Evolutionary conservation across 1,140 invertebrate genomes (phyloP).

Genomic region (Drosophila pachea): DNA sequence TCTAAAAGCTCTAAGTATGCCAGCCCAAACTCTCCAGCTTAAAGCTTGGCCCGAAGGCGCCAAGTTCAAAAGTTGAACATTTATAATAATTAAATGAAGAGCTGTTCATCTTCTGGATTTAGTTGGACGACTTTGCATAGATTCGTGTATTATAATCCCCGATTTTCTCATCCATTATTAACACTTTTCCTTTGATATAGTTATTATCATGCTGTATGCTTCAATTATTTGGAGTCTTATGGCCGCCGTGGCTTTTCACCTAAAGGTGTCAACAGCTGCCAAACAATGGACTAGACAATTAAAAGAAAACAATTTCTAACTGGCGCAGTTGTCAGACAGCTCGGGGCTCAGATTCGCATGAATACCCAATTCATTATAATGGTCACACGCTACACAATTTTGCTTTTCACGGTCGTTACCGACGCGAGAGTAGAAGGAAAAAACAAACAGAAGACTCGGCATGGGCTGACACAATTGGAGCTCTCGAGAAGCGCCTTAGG

Average conservation of each 20-base stretch:
- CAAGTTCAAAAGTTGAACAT: too few relatives aligned
- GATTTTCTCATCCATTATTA: constrained; percentile 40
- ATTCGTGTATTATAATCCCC: constrained; percentile 2
- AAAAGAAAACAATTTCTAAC: constrained; percentile 54
- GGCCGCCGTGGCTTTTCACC: constrained; percentile 57
- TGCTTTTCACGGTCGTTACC: constrained; percentile 72
- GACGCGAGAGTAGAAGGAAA: constrained; percentile 29
- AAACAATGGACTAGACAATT: constrained; percentile 1
- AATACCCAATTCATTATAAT: constrained; percentile 76
- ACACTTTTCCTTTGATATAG: constrained; percentile 27
- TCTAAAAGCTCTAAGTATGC: too few relatives aligned
- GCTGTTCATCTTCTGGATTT: background rate
- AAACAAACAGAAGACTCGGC: constrained; percentile 5
- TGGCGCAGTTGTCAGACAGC: constrained; percentile 36
- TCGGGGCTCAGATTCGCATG: constrained; percentile 37
- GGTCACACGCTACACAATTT: constrained; percentile 69
- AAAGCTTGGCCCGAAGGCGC: too few relatives aligned
- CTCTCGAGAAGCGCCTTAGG: background rate
- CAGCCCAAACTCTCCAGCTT: too few relatives aligned
- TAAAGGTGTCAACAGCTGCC: constrained; percentile 67
- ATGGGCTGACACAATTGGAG: constrained; percentile 26
- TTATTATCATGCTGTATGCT: constrained; percentile 16
- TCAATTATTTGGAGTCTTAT: constrained; percentile 38
- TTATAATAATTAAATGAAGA: background rate
- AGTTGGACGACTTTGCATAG: background rate